These are phyloP conservation scores for Drosophila lacteicornis DNA, from an alignment of 1,140 invertebrate genomes.

Conservation along the genomic window DNA sequence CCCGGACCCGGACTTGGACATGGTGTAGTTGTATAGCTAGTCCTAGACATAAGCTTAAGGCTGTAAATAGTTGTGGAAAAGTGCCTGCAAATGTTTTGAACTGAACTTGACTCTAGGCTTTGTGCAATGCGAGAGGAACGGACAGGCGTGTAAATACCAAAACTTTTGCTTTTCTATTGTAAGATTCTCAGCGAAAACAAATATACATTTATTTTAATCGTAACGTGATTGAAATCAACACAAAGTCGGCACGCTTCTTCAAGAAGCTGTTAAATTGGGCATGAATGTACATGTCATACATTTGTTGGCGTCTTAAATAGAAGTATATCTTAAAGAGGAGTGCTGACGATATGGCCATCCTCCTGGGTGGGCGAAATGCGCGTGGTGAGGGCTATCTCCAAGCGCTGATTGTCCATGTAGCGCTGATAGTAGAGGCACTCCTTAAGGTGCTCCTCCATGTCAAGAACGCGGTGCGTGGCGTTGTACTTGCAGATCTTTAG, in stretches of 20 bases:
- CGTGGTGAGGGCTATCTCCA: conserved; percentile 11
- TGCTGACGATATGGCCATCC: conserved; percentile 1
- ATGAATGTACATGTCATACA: not conserved
- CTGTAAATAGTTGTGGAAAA: conserved; percentile 52
- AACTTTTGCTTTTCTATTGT: conserved; percentile 32
- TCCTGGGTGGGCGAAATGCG: conserved; percentile 15
- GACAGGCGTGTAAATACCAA: conserved; percentile 49
- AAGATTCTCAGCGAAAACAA: conserved; percentile 30
- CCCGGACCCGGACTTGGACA: conserved; percentile 72
- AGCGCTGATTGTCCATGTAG: conserved; percentile 3
- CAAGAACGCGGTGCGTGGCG: conserved; percentile 69
- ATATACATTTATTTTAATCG: conserved; percentile 22
- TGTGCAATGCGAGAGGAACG: conserved; percentile 37
- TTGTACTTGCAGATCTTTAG: conserved; percentile 72
- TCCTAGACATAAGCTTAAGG: conserved; percentile 26
- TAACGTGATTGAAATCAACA: conserved; percentile 7
- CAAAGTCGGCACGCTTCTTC: conserved; percentile 9
- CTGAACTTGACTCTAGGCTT: conserved; percentile 52
- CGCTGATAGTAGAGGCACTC: conserved; percentile 49
- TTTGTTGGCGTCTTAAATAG: not conserved
- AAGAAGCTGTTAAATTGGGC: conserved; percentile 1
- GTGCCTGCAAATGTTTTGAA: conserved; percentile 63
- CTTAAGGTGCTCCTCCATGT: conserved; percentile 65
- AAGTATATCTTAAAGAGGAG: conserved; percentile 4
- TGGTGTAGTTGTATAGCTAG: conserved; percentile 56